Conservation (phyloP, 2,797 vertebrate species). For the Halcyon chelicuti region DNA sequence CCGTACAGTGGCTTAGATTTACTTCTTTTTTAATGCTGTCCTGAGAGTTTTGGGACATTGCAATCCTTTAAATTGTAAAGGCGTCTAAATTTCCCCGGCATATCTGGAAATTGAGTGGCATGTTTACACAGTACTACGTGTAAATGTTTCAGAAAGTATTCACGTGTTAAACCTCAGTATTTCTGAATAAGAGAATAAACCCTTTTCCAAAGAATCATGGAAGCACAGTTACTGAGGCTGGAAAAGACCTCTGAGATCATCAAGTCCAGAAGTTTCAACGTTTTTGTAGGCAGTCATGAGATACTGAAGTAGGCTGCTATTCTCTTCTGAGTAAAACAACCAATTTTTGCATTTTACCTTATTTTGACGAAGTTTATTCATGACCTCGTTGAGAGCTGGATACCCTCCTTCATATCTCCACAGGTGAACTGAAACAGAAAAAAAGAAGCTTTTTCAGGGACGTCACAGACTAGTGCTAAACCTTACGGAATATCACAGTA, state of each 20-base stretch:
- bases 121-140: not conserved
- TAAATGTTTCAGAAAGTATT: not conserved
- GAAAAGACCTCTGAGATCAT: too few relatives aligned
- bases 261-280: not conserved
- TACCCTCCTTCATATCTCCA: conserved; percentile 98
- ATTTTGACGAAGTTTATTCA: conserved; percentile 94
- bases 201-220: not conserved
- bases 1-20: accelerated
- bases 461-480: not conserved
- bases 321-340: not conserved
- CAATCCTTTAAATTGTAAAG: not conserved
- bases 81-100: not conserved
- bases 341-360: conserved; percentile 80
- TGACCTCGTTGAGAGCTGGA: conserved; percentile 95
- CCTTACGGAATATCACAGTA: not conserved
- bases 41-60: not conserved
- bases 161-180: not conserved
- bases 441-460: conserved; percentile 18
- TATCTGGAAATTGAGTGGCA: not conserved
- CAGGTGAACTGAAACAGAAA: conserved; percentile 89
- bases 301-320: not conserved
- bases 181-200: not conserved
- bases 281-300: not conserved
- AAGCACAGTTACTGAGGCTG: too few relatives aligned
- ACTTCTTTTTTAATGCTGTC: not conserved